Conservation (phyloP, 2,797 vertebrate genomes). For the Sebastes dallii region DNA sequence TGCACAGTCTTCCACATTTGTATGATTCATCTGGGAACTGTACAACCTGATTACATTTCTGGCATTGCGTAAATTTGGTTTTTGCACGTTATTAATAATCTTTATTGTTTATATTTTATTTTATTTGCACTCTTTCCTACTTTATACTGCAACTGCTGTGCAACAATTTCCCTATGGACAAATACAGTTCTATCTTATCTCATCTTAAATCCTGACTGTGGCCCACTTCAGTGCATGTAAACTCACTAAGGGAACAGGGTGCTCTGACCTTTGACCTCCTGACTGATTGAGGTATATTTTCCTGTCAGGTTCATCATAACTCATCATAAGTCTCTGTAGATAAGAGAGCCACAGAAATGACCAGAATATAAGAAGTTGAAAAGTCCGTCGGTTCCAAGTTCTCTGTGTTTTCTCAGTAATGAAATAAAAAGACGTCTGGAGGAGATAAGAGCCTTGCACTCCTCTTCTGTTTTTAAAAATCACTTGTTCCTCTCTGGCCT, state of each 20-base stretch:
- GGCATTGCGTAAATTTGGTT: background rate
- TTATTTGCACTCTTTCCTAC: background rate
- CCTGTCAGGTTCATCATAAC: background rate
- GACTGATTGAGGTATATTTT: background rate
- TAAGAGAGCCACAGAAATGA: slow-evolving; percentile 11
- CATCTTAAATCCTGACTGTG: background rate
- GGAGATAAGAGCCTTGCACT: slow-evolving; percentile 51
- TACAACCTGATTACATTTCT: background rate
- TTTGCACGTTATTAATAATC: background rate
- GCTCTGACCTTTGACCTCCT: slow-evolving; percentile 32
- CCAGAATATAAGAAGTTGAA: slow-evolving; percentile 2
- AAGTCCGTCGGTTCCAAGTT: slow-evolving; percentile 4
- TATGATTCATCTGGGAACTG: background rate
- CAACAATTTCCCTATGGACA: background rate
- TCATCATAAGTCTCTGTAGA: background rate
- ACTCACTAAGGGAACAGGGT: background rate
- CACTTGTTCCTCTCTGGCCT: slow-evolving; percentile 32
- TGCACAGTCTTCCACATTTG: background rate
- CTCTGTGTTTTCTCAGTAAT: slow-evolving; percentile 34
- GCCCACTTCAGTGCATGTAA: background rate
- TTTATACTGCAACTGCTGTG: background rate
- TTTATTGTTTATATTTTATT: background rate
- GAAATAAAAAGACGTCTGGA: slow-evolving; percentile 41
- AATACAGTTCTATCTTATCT: background rate
- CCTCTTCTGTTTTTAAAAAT: slow-evolving; percentile 23